Evolutionary conservation across 2,113 vertebrate species (phyloP).

Genomic region (Phalacrocorax brasilianus): DNA sequence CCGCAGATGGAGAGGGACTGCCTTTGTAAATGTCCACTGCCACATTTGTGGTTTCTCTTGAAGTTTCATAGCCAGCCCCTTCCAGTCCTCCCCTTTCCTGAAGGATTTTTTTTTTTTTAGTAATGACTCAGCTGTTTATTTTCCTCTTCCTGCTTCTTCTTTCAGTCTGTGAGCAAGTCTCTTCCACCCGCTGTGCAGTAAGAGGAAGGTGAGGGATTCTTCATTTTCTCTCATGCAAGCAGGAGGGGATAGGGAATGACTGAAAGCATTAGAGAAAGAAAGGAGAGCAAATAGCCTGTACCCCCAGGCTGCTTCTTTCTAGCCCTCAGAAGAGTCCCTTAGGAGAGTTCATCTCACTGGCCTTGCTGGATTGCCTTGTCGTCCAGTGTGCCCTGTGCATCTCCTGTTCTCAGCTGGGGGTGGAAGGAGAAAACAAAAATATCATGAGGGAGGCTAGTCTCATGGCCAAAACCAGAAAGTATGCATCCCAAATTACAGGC

Average conservation of each 20-base stretch:
- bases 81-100: not conserved
- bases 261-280: not conserved
- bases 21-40: not conserved
- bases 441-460: not conserved
- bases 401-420: not conserved
- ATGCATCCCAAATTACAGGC: not conserved
- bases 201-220: not conserved
- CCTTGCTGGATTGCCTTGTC: not conserved
- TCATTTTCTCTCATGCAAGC: not conserved
- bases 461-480: not conserved
- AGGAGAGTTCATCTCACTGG: not conserved
- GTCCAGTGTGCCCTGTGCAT: not conserved
- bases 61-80: not conserved
- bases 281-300: not conserved
- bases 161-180: not conserved
- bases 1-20: not conserved
- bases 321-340: not conserved
- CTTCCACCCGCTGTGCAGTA: not conserved
- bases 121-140: constrained; percentile 14
- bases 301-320: not conserved
- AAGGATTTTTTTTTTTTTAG: not conserved
- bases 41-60: not conserved
- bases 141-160: constrained; percentile 5
- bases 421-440: not conserved
- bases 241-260: not conserved